Percentiles rank a stretch among this genome's conserved stretches.
phyloP scores from a whole-genome alignment of 2,113 vertebrate species.

The Ceratotherium simum region DNA sequence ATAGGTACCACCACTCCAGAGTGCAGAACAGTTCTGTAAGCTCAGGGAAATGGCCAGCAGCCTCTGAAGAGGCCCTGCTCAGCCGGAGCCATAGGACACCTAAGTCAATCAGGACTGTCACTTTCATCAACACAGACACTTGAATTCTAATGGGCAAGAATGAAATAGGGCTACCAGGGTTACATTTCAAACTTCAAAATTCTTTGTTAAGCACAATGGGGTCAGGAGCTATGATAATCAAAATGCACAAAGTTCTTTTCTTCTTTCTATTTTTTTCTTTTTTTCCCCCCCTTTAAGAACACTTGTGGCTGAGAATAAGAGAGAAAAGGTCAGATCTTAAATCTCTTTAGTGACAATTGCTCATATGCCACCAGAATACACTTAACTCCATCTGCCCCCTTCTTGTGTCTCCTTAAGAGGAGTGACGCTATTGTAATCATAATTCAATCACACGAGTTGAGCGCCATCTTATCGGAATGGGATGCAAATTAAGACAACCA shows the following conservation, averaged over 20 bases:
- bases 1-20: neutral
- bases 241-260: neutral
- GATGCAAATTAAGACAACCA: slow-evolving; percentile 28
- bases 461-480: neutral
- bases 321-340: slow-evolving; percentile 41
- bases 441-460: neutral
- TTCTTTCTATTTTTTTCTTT: neutral
- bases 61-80: neutral
- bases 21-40: neutral
- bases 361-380: neutral
- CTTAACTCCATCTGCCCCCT: slow-evolving; percentile 14
- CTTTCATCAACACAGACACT: neutral
- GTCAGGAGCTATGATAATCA: neutral
- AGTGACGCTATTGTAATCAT: neutral
- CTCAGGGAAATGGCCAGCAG: neutral
- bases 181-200: slow-evolving; percentile 15
- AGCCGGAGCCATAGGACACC: neutral
- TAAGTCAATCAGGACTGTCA: neutral
- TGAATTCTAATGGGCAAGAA: neutral
- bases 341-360: slow-evolving; percentile 35
- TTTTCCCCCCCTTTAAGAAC: neutral
- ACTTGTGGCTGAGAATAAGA: slow-evolving; percentile 9
- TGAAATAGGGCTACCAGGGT: neutral
- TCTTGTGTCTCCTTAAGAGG: slow-evolving; percentile 3
- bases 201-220: slow-evolving; percentile 20